Percentiles rank a stretch among this genome's conserved stretches.
Evolutionary conservation across 2,797 vertebrate species (phyloP).

Genomic region (Carapus acus): DNA sequence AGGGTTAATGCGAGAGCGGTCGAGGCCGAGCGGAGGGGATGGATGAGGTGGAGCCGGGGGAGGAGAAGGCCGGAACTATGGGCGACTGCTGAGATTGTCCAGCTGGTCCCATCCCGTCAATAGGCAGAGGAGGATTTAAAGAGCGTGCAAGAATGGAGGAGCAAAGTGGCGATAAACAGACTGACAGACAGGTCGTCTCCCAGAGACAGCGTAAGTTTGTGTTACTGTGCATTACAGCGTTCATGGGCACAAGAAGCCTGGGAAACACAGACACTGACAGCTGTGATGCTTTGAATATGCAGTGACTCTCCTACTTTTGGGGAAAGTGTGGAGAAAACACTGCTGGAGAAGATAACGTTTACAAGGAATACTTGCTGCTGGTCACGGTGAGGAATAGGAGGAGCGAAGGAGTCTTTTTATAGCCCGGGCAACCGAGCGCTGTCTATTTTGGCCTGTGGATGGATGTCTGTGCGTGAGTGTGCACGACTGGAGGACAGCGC

Average conservation of each 20-base stretch:
- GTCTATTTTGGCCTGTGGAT: constrained; percentile 63
- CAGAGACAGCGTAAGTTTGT: neutral
- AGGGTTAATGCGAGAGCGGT: constrained; percentile 38
- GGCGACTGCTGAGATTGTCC: constrained; percentile 50
- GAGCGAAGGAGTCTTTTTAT: constrained; percentile 64
- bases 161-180: constrained; percentile 12
- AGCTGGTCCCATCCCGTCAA: constrained; percentile 53
- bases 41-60: constrained; percentile 52
- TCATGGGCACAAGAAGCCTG: neutral
- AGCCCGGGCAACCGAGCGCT: constrained; percentile 62
- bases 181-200: neutral
- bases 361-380: constrained; percentile 41
- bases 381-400: constrained; percentile 57
- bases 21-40: constrained; percentile 42
- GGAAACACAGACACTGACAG: neutral
- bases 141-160: constrained; percentile 17
- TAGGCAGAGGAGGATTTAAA: constrained; percentile 2
- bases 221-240: neutral
- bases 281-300: too few relatives aligned
- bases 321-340: constrained; percentile 6
- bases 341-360: constrained; percentile 17
- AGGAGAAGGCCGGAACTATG: too few relatives aligned
- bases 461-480: too few relatives aligned
- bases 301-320: neutral
- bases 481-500: too few relatives aligned